Evolutionary conservation across 2,113 vertebrate species (phyloP), one percentile per base, ranked within the genome.

Genomic region (Laticauda colubrina): DNA sequence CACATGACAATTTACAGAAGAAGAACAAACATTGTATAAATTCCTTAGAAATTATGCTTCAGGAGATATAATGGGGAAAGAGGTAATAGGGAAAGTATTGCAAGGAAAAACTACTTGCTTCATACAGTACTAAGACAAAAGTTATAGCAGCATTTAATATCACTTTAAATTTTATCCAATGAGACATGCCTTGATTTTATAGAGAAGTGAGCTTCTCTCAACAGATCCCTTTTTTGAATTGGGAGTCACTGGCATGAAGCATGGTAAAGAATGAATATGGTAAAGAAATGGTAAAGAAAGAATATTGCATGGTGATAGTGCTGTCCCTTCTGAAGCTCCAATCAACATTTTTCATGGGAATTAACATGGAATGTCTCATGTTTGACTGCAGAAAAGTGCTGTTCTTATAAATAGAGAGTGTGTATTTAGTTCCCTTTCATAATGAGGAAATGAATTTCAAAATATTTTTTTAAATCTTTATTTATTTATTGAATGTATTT

Each of bases 1-100:
- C 93, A 51, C 95, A 69, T 95, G 95, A 95, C 94, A 96, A 96
- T 95, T 96, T 97, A 91, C 94, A 96, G 95, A 96, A 95, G 90
- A 94, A 75, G 88, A 90, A 89, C 91, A 94, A 95, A 95, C 95
- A 0, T 92, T 95, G 94, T 94, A 93, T 0, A 1, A 90, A 26
- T 93, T 89, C 93, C 95, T 94, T 90, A 75, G 92, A 95, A 96
- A 90, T 89, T 88, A 88, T 94, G 92, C 0, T 0, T 34, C 89
- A 59, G 29, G 85, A 69, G 12, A 21, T 94, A 75, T 45, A 90
- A 90, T 7, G 39, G 93, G 90, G 91, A 0, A 39, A 91, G 93
- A 94, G 43, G 85, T 85, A 86, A 89, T 43, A 81, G 85, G 92
- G 90, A 93, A 94, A 54, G n/a, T 20, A n/a, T 14, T 86, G 29